Base-by-base conservation (phyloP, 2,888 invertebrate genomes). In the Schrankia costaestrigalis region DNA sequence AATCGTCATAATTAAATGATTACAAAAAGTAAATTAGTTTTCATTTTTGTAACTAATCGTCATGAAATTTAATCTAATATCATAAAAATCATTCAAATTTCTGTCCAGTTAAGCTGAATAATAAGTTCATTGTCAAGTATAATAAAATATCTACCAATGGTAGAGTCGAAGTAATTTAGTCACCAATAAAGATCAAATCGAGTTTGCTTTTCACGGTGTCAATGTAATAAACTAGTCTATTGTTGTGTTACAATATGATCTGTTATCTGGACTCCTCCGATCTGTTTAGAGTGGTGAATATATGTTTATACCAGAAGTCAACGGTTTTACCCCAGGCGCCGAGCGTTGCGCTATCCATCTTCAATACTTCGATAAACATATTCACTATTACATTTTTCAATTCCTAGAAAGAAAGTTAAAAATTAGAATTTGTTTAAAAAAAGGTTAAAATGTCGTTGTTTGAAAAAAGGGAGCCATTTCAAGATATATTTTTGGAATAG, bases 291-390 rank as follows among this genome's bases (percentile, higher is more conserved):
- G 78, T 67, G 29, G 66, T 61, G 52, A 88, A 88, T 56, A 87
- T 72, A 57, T 86, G 68, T 32, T 78, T 79, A 68, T 84, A 89
- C 78, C 81, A 85, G 65, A 89, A 88, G 17, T 80, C 80, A 2
- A 88, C 77, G 0, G 83, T 67, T 48, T 81, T 84, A 26, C 75
- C 77, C 89, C 89, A 89, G 3, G 85, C 78, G 3, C 65, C 67
- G 3, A 89, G 69, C 0, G 84, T 84, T 0, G 56, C 43, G 2
- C 62, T 66, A 37, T 86, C 82, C 12, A 84, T 58, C 1, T 82
- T 65, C 1, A 88, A 54, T 0, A 83, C 79, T 38, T 89, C 84
- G 12, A 83, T 78, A 53, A 86, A 85, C 79, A 89, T 76, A 35
- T 76, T 76, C 29, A 87, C 83, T 50, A 89, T 66, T 2, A 82